Base-by-base conservation (phyloP, 2,888 invertebrate species). In the Villa cingulata region DNA sequence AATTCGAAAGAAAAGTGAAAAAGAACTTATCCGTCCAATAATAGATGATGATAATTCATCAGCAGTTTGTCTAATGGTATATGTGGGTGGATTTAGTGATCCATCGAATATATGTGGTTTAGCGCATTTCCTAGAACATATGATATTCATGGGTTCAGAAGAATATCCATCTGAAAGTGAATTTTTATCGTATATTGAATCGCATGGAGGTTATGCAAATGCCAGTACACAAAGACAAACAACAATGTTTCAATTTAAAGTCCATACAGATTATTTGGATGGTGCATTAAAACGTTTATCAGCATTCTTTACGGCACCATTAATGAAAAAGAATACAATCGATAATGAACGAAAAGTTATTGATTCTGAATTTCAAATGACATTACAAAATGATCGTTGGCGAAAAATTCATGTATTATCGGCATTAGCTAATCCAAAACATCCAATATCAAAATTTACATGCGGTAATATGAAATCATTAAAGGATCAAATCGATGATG, bases 81-180 rank as follows among this genome's bases (percentile, higher is more conserved):
- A 79, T 9, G 83, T 81, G 20, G 85, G 86, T 15, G 71, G 70
- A 62, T 86, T 82, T 67, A 81, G 81, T 62, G 84, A 86, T 66
- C 84, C 84, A 0, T 67, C 71, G 10, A 76, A 80, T 55, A 76
- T 85, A 43, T 83, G 80, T 55, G 86, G 86, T 0, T 65, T 86
- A 63, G 83, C 85, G 15, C 86, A 86, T 64, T 85, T 86, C 64
- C 72, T 86, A 5, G 86, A 86, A 58, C 86, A 86, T 64, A 85
- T 90, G 88, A 54, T 90, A 15, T 89, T 88, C 61, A 88, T 89
- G 88, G 90, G 89, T 39, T 86, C 85, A 60, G 75, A 81, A 60
- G 88, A 86, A 61, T 89, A 81, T 63, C 86, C 87, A 3, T 73
- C 78, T 62, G 87, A 88, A 68, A 86, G 86, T 64, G 81, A 79